Evolutionary conservation across 2,888 invertebrate species (phyloP), one percentile per base, ranked within the genome.

Genomic region (Lepidochitona cinerea): DNA sequence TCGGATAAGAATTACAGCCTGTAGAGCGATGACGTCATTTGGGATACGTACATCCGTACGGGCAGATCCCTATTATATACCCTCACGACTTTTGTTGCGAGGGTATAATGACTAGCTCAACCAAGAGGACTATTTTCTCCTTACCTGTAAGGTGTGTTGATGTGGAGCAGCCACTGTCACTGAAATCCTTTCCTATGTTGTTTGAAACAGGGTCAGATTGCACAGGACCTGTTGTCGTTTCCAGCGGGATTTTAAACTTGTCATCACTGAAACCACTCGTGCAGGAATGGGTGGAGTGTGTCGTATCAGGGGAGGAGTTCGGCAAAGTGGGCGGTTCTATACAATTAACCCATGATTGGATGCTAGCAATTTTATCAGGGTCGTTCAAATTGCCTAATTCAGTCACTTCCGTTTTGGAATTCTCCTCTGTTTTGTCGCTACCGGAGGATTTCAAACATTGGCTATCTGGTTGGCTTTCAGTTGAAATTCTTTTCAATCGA

Each of bases 281-380:
- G 12, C 4, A 4, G 4, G 59, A 59, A 23, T 29, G 12, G 26
- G 26, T 29, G 1, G 59, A 59, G 2, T 26, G 59, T 23, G 59
- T 59, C 59, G 59, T 59, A 59, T 59, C 59, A 4, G 59, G 59
- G 7, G 59, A 59, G 4, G 59, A 59, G 59, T 32, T 59, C 26
- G 59, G 32, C 4, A 1, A 59, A 23, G 59, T 1, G 59, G 4
- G 14, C 4, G 59, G 32, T 29, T 73, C 68, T 0, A 79, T 70
- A 66, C 73, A 76, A 70, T 83, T 75, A 35, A 83, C 80, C 83
- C 83, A 83, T 5, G 79, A 78, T 73, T 83, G 83, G 12, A 83
- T 81, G 35, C 76, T 78, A 23, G 74, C 52, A 6, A 79, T 36
- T 70, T 83, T 83, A n/a, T 80, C 78, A n/a, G 76, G 79, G 68